Evolutionary conservation across 2,797 vertebrate genomes (phyloP).

Genomic region (Selene dorsalis): DNA sequence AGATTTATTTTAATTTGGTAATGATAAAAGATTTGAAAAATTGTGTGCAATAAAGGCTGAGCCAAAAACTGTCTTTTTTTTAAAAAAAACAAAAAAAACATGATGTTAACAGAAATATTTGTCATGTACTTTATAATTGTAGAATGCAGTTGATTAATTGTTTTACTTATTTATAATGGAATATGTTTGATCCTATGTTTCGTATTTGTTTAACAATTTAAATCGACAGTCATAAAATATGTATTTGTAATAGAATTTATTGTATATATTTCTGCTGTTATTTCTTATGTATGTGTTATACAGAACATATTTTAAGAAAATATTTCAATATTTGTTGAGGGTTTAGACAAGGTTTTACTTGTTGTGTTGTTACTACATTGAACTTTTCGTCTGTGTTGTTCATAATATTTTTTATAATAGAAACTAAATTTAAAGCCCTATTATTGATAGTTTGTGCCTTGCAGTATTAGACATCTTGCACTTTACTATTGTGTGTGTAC

Average conservation of each 20-base stretch:
- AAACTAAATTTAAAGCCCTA: conserved; percentile 71
- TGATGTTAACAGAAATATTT: conserved; percentile 42
- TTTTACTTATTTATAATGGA: conserved; percentile 63
- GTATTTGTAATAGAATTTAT: conserved; percentile 73
- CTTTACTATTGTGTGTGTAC: conserved; percentile 70
- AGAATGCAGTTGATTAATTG: conserved; percentile 48
- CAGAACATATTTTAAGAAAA: conserved; percentile 68
- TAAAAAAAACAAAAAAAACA: neutral
- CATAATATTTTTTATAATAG: conserved; percentile 74
- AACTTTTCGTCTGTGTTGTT: conserved; percentile 71
- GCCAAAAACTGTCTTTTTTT: conserved; percentile 74
- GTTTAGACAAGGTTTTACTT: conserved; percentile 88
- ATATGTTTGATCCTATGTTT: conserved; percentile 62
- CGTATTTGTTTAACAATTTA: conserved; percentile 49
- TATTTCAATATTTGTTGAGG: conserved; percentile 73
- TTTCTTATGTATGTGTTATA: conserved; percentile 70
- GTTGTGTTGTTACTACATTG: conserved; percentile 77
- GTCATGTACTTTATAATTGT: conserved; percentile 57
- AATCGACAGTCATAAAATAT: conserved; percentile 47
- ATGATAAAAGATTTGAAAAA: conserved; percentile 34
- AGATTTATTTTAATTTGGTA: conserved; percentile 24
- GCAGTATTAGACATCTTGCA: conserved; percentile 83
- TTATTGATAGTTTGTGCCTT: conserved; percentile 84
- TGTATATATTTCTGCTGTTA: conserved; percentile 77
- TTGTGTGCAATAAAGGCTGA: conserved; percentile 76